These are phyloP conservation scores for Eueides isabella DNA, from an alignment of 1,140 invertebrate species.

Conservation along the genomic window DNA sequence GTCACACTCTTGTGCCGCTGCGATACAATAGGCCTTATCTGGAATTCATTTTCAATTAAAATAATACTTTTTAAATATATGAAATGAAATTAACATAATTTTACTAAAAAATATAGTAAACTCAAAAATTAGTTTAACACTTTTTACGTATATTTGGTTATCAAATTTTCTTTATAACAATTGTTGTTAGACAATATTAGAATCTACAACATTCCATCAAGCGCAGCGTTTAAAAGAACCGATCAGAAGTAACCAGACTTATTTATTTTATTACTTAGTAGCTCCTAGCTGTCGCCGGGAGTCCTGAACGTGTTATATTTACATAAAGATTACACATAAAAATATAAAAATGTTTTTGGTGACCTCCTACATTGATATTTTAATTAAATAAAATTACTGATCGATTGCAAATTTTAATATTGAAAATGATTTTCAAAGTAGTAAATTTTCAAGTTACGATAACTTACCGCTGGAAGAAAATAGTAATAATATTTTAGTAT, in stretches of 20 bases:
- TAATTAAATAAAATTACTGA: neutral
- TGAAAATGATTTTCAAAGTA: neutral
- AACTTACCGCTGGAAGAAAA: neutral
- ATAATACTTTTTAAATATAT: no score
- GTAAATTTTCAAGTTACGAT: neutral
- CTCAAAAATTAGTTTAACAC: no score
- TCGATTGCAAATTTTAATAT: neutral
- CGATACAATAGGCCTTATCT: no score
- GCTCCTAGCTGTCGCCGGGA: slow-evolving; percentile 62
- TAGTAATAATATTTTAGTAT: no score
- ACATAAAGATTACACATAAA: slow-evolving; percentile 58
- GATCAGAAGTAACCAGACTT: slow-evolving; percentile 65
- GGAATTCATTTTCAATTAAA: no score
- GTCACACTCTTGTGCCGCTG: no score
- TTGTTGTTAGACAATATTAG: neutral
- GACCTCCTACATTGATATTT: slow-evolving; percentile 55
- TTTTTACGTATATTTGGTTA: neutral
- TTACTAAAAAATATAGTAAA: no score
- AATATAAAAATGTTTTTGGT: slow-evolving; percentile 49
- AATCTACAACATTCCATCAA: neutral
- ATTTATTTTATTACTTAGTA: slow-evolving; percentile 72
- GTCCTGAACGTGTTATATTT: slow-evolving; percentile 63
- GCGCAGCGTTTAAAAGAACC: slow-evolving; percentile 33
- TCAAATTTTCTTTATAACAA: neutral
- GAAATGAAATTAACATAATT: no score